Evolutionary conservation across 2,797 vertebrate species (phyloP).

Genomic region (Lacerta bilineata): DNA sequence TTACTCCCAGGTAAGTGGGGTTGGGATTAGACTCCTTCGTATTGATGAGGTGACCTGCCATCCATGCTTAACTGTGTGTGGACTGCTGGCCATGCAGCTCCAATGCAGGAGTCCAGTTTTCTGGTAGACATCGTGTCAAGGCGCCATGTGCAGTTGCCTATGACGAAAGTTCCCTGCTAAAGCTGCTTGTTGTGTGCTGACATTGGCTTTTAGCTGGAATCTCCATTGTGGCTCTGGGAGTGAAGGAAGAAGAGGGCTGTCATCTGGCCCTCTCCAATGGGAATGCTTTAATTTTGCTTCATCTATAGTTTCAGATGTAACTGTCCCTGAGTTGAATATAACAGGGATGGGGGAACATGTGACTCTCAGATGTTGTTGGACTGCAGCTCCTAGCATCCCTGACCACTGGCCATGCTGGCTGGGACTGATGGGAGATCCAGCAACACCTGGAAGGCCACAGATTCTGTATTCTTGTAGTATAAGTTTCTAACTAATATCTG

Average conservation of each 20-base stretch:
- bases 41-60: background rate
- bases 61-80: too few relatives aligned
- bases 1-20: too few relatives aligned
- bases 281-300: background rate
- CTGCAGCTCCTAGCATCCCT: background rate
- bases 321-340: background rate
- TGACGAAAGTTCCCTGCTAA: background rate
- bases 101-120: background rate
- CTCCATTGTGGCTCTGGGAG: background rate
- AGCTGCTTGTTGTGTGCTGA: background rate
- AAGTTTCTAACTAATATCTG: background rate
- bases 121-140: background rate
- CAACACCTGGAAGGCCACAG: background rate
- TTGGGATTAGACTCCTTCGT: too few relatives aligned
- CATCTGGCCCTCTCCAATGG: background rate
- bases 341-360: background rate
- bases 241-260: background rate
- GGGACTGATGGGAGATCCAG: background rate
- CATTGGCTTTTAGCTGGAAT: background rate
- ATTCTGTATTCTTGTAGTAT: background rate
- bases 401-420: background rate
- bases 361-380: background rate
- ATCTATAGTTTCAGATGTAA: background rate
- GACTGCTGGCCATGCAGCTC: background rate
- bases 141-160: background rate